phyloP scores from a whole-genome alignment of 1,140 invertebrate species.

The Augochlora pura region DNA sequence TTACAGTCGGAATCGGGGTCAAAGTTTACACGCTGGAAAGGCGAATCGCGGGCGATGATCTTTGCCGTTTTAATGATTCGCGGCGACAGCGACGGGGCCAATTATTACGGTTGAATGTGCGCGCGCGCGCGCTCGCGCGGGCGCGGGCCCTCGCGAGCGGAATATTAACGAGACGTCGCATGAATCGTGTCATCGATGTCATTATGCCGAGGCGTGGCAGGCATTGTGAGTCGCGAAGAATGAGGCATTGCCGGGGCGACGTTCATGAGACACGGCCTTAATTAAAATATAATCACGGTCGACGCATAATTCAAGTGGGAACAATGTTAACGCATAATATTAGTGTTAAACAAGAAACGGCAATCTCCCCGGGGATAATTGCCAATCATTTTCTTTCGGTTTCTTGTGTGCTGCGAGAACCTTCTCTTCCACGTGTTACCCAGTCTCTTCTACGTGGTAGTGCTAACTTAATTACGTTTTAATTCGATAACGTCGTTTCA shows the following conservation, averaged over 20 bases:
- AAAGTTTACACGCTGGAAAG: not conserved
- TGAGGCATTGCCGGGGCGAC: constrained; percentile 9
- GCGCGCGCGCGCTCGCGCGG: no score
- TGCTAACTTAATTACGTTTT: no score
- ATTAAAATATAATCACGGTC: constrained; percentile 29
- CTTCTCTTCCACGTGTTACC: no score
- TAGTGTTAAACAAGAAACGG: not conserved
- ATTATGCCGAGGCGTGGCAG: constrained; percentile 10
- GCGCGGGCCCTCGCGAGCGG: not conserved
- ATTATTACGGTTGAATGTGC: not conserved
- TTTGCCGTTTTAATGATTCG: constrained; percentile 1
- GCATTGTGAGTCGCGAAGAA: constrained; percentile 22
- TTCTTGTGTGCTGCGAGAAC: no score
- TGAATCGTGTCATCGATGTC: not conserved
- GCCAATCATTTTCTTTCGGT: no score
- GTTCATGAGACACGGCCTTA: constrained; percentile 29
- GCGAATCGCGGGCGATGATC: not conserved
- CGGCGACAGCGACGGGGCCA: not conserved
- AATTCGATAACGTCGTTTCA: no score
- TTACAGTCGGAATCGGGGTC: not conserved
- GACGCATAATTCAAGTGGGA: not conserved
- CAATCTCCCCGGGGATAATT: not conserved
- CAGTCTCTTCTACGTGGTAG: no score
- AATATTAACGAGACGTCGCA: not conserved
- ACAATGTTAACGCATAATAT: not conserved